Conservation (phyloP, 2,888 invertebrate species). For the Phymatocera aterrima region DNA sequence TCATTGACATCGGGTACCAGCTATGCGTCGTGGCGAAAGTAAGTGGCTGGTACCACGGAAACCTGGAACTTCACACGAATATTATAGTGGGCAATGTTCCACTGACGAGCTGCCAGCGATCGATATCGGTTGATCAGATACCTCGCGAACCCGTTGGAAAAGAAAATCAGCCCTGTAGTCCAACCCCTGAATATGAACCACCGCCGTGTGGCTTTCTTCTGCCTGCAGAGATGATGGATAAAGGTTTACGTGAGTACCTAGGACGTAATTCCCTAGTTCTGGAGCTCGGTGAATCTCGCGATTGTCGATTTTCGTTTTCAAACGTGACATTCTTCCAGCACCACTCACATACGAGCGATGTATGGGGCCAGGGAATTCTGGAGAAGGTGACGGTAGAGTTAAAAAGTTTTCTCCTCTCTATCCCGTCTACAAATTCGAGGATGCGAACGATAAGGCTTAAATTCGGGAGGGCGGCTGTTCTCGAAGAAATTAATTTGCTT, state of each 20-base stretch:
- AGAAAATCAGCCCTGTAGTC: background rate
- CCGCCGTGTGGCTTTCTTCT: background rate
- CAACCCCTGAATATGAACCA: background rate
- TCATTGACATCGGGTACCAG: conserved; percentile 12
- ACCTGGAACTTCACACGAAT: background rate
- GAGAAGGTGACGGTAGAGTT: background rate
- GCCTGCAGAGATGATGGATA: background rate
- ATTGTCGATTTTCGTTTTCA: too few species aligned
- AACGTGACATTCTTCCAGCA: too few species aligned
- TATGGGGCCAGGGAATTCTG: background rate
- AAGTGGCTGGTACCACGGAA: conserved; percentile 2
- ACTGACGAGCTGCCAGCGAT: background rate
- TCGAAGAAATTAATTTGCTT: too few species aligned
- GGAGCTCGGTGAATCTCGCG: too few species aligned
- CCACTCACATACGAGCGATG: conserved; percentile 14
- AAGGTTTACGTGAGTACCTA: conserved; percentile 10
- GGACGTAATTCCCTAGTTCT: too few species aligned
- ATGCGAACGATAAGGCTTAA: too few species aligned
- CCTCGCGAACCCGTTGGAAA: background rate
- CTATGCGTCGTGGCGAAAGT: conserved; percentile 4
- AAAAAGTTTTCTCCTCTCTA: background rate
- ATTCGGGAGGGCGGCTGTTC: too few species aligned
- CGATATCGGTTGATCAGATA: background rate
- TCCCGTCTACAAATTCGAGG: conserved; percentile 9
- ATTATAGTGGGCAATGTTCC: conserved; percentile 28